Percentiles rank a stretch among this genome's conserved stretches.
Conservation (phyloP, 2,888 invertebrate species). For the Drosophila formosana region DNA sequence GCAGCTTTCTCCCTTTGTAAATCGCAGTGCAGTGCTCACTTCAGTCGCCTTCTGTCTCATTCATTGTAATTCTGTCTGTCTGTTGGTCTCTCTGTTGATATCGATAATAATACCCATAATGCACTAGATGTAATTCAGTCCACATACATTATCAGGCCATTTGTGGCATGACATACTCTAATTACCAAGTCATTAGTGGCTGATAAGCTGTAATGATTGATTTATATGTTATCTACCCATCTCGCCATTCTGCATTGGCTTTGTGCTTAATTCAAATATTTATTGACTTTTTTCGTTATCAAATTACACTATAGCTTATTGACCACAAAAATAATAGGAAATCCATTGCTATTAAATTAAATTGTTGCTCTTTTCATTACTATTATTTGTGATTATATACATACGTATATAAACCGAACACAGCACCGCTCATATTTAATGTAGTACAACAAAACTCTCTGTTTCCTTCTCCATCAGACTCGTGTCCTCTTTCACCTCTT, state of each 20-base stretch:
- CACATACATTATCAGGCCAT: constrained; percentile 27
- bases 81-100: background rate
- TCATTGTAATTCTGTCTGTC: constrained; percentile 10
- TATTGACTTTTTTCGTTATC: too few relatives aligned
- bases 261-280: background rate
- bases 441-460: background rate
- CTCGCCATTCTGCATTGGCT: background rate
- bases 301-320: too few relatives aligned
- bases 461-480: background rate
- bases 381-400: too few relatives aligned
- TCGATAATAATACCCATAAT: constrained; percentile 1
- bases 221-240: constrained; percentile 12
- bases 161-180: constrained; percentile 31
- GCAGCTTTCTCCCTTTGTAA: background rate
- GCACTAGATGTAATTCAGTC: constrained; percentile 27
- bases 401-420: too few relatives aligned
- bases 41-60: background rate
- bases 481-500: background rate
- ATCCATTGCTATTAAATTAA: too few relatives aligned
- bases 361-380: too few relatives aligned
- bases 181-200: constrained; percentile 35
- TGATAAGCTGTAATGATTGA: constrained; percentile 25
- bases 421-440: too few relatives aligned
- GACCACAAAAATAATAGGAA: too few relatives aligned
- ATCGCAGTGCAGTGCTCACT: background rate